phyloP scores from a whole-genome alignment of 2,888 invertebrate species.

The Polylopha cassiicola region DNA sequence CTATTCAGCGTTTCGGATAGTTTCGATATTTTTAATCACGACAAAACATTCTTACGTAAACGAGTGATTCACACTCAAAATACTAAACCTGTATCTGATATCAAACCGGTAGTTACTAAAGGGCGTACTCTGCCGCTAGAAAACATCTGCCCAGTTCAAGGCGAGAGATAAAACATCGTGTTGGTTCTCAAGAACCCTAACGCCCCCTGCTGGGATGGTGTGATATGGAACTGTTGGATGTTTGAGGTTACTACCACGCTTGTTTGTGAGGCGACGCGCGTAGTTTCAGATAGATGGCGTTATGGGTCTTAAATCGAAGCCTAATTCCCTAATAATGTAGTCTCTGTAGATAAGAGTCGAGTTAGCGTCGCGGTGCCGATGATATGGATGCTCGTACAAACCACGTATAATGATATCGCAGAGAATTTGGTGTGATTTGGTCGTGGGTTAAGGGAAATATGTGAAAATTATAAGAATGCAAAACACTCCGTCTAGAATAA shows the following conservation, averaged over 20 bases:
- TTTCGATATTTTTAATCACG: too few relatives aligned
- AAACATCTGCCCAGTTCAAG: constrained; percentile 18
- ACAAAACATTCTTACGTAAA: too few relatives aligned
- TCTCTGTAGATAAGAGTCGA: too few relatives aligned
- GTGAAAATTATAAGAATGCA: too few relatives aligned
- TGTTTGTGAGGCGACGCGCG: constrained; percentile 8
- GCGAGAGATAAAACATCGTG: constrained; percentile 3
- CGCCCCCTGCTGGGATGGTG: constrained; percentile 7
- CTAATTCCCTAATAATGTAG: constrained; percentile 13
- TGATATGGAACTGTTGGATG: background rate
- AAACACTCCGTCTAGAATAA: too few relatives aligned
- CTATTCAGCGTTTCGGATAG: too few relatives aligned
- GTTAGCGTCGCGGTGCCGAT: too few relatives aligned
- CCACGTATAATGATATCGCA: too few relatives aligned
- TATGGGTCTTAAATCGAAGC: constrained; percentile 19
- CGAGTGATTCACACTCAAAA: too few relatives aligned
- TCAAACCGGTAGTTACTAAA: constrained; percentile 19
- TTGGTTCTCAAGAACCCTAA: constrained; percentile 1
- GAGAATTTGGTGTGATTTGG: too few relatives aligned
- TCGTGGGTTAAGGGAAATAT: too few relatives aligned
- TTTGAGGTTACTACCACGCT: constrained; percentile 1
- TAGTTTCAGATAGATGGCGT: constrained; percentile 30
- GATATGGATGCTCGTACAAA: too few relatives aligned
- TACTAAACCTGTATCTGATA: constrained; percentile 2
- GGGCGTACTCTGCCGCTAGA: constrained; percentile 15